Base-by-base conservation (phyloP, 2,797 vertebrate genomes). In the Sylvia borin region DNA sequence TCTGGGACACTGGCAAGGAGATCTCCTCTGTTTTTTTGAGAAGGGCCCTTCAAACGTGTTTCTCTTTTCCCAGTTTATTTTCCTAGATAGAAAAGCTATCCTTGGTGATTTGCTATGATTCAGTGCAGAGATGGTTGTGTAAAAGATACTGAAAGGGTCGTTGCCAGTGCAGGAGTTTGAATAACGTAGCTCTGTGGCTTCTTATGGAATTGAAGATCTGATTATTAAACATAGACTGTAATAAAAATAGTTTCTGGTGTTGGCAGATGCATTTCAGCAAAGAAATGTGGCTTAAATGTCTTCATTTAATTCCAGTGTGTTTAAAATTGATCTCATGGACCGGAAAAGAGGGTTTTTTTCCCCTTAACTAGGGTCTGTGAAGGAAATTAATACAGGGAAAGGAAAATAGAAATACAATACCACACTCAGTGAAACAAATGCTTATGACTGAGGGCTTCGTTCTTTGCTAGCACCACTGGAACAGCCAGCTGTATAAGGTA, bases 241-340 rank as follows among this genome's bases (percentile, higher is more conserved):
- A 93, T 95, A 90, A 92, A 95, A 95, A 92, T 84, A 96, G 82
- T 90, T 92, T 92, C 76, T 93, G 79, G 76, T 91, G 88, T 81
- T 84, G 66, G 71, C 14, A 1, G 17, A 77, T 61, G 77, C 50
- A 27, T 83, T 75, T 89, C 88, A 87, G 95, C 66, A 42, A 85
- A 84, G 85, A 92, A 92, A 93, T 50, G 34, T 34, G 93, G 89
- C 77, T 97, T 94, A 96, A 89, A 90, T 95, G 55, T 94, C 94
- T 97, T 97, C 94, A 95, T 97, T 95, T 97, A 94, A 96, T 97
- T 97, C 96, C 94, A 97, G 86, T 89, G 96, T 96, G 96, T 97
- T 96, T 98, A 97, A 97, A 97, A 97, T 97, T 97, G 97, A 97
- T 98, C 97, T 97, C 95, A 88, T n/a, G 45, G 90, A 94, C 95